Base-by-base conservation (phyloP, 2,888 invertebrate genomes). In the Cheilosia soror region DNA sequence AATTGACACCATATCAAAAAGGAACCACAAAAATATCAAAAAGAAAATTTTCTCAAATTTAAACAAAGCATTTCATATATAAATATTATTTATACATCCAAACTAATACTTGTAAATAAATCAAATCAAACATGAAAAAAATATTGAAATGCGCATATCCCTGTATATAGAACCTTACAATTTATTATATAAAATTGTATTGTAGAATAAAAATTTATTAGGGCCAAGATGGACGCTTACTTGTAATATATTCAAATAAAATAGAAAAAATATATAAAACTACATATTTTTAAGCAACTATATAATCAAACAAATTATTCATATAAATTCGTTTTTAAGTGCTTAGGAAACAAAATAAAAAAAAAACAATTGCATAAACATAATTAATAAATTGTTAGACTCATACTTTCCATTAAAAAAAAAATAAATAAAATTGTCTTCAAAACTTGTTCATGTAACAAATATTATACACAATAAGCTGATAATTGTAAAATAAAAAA, bases 181-280 rank as follows among this genome's bases (percentile, higher is more conserved):
- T 47, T 73, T 55, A 44, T 31, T 51, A 47, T n/a, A 13, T 6
- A 27, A 58, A 71, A 33, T 20, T 73, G 44, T 72, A 71, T 20
- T 75, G 76, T 68, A 76, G 76, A 51, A n/a, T 53, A 47, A 37
- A 37, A 37, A 37, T 37, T 11, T 37, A 55, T 63, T 71, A 80
- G 80, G 80, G 80, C 84, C 80, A 85, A 85, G 44, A 65, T 76
- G 80, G 84, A 80, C 80, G 80, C 80, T 84, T 85, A 76, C 58
- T 71, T 85, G 80, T 85, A 80, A 73, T 58, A 79, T 71, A 75
- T 57, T 83, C 58, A 79, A 73, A 44, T 5, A 0, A 53, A 33
- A 33, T 33, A 25, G 13, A 44, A 20, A 33, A 15, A 62, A 72
- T 51, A 33, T 47, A 47, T 44, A 49, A 65, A 13, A 58, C 49